Evolutionary conservation across 2,888 invertebrate species (phyloP), one percentile per base, ranked within the genome.

Genomic region (Andrena praecox): DNA sequence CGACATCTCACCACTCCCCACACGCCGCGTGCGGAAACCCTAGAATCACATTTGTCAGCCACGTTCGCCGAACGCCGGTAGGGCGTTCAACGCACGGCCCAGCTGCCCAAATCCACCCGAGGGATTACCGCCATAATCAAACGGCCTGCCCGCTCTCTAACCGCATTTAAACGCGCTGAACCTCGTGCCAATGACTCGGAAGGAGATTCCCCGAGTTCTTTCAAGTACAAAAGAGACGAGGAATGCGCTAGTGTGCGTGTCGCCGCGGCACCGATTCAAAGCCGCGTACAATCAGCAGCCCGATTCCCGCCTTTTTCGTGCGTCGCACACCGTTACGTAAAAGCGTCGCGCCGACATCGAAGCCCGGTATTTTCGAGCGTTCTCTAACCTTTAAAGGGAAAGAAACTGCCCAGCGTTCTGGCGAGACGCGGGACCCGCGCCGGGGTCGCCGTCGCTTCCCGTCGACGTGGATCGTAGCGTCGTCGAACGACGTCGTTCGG

Each of bases 381-480:
- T 85, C 74, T 82, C 82, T 82, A 82, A 84, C 88, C 86, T 86
- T 88, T 86, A 88, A 88, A 88, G 88, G 88, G 75, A 86, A 87
- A 82, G 84, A 82, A 86, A 85, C 86, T 69, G 80, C 79, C 79
- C 42, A 62, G 66, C 56, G 62, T 73, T 79, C 74, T 69, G 80
- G 71, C 66, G 85, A 82, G 54, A 29, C 71, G 10, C 24, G 24
- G 48, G 64, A 52, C 50, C 35, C 10, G 16, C 20, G 33, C 29
- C 5, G 54, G 10, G 42, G 8, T 42, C 29, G 20, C n/a, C 33
- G 50, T 16, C 29, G 31, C 8, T n/a, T 6, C 54, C 12, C 60
- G 60, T 60, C 33, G 60, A 33, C 33, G 12, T 42, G 42, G 16
- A 16, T 16, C 16, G 60, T 20, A 54, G 8, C 7, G n/a, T 31